Evolutionary conservation across 2,888 invertebrate species (phyloP), one percentile per base, ranked within the genome.

Genomic region (Agrilus biguttatus): DNA sequence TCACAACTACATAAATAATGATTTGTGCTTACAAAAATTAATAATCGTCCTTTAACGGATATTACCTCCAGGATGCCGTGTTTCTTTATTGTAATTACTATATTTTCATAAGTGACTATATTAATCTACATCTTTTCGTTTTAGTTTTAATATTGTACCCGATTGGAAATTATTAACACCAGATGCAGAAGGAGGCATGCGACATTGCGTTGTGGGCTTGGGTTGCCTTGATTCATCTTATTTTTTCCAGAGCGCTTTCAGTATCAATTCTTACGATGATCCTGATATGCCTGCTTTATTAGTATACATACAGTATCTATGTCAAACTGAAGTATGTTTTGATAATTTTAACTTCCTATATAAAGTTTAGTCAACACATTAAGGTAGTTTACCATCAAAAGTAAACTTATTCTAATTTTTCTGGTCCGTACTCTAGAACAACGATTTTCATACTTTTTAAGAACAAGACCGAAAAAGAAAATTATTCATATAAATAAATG

Each of bases 261-360:
- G 81, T 41, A 78, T 87, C 43, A 70, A 63, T 2, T 76, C 79
- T 17, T 78, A 74, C 59, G 65, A 67, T 39, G 65, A 77, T 59
- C 65, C 75, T 1, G 81, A 83, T 57, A 63, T 83, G 33, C 81
- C 90, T 8, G 78, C 86, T 40, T 67, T 91, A 23, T 66, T 80
- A 53, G 78, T 91, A 28, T 83, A 83, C 49, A 70, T 89, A 49
- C 86, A 90, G 67, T 93, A 91, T 68, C 77, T 92, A 53, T 83
- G 79, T 7, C 90, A 90, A 65, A 70, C 83, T 0, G 90, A 91
- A 73, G 86, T 82, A 60, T 55, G 55, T 46, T 33, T 23, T 28
- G 5, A 21, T 21, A 21, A 21, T 7, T 21, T 21, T 21, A 21
- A 4, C 17, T n/a, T n/a, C n/a, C n/a, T n/a, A n/a, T 21, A 21